Conservation (phyloP, 2,113 vertebrate species). For the Globicephala melas region DNA sequence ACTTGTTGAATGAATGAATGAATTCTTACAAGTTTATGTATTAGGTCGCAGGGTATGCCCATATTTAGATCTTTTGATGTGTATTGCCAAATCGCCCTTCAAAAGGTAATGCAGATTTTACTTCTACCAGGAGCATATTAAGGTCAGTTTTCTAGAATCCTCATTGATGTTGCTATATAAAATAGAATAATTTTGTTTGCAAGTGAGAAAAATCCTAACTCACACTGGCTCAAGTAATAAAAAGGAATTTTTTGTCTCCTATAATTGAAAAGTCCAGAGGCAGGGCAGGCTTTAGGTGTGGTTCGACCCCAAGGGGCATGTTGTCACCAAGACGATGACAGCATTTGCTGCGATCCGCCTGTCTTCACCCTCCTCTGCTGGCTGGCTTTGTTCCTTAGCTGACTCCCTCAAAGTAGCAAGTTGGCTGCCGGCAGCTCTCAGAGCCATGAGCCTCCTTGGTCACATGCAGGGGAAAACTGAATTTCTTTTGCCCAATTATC, state of each 20-base stretch:
- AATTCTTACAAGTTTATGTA: neutral
- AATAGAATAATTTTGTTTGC: neutral
- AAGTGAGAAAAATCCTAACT: conserved; percentile 12
- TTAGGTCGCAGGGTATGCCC: neutral
- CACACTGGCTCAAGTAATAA: neutral
- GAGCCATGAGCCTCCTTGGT: neutral
- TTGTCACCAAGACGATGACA: neutral
- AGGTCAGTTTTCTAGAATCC: neutral
- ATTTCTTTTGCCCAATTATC: neutral
- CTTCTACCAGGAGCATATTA: neutral
- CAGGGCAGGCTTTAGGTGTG: neutral
- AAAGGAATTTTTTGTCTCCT: neutral
- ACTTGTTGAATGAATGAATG: conserved; percentile 10
- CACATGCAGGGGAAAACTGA: too few species aligned
- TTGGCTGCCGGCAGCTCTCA: neutral
- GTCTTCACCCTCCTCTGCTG: neutral
- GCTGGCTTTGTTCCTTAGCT: neutral
- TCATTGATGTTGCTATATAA: neutral
- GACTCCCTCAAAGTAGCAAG: neutral
- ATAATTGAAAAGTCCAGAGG: neutral
- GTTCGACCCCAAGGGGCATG: neutral
- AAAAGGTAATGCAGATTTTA: neutral
- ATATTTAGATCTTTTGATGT: neutral
- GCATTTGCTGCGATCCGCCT: neutral
- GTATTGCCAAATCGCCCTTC: neutral